Base-by-base conservation (phyloP, 2,113 vertebrate genomes). In the Malaclemys terrapin region DNA sequence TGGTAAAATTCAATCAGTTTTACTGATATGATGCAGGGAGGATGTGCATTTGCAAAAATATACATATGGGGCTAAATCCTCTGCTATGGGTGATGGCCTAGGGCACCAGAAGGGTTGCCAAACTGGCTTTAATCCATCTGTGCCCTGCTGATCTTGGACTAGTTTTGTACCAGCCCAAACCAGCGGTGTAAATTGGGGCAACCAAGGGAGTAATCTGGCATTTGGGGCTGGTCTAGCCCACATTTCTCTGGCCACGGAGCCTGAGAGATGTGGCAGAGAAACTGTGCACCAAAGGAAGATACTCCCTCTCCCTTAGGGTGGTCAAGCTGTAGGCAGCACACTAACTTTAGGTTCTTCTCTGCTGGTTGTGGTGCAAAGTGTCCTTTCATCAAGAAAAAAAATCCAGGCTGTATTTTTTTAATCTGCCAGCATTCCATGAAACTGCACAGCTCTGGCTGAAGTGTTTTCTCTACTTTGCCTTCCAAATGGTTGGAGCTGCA, bases 261-360 rank as follows among this genome's bases (percentile, higher is more conserved):
- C 12, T 7, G 11, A 78, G 42, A 24, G 11, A 25, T 78, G 42
- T 14, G 42, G 42, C 24, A 78, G 22, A 25, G 75, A 27, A 78
- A 13, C 75, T 47, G 42, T 27, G 12, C n/a, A 38, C 65, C 35
- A 38, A 9, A 17, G 16, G 35, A 65, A 62, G 27, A 35, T 65
- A n/a, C 16, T 16, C 31, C 62, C 2, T 65, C 4, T 6, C 31
- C 16, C 14, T 1, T 2, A 65, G 4, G 31, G 31, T 35, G 31
- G 31, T 65, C 31, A n/a, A 20, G 17, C 35, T n/a, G 16, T 35
- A 69, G 16, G 31, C 62, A n/a, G 35, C 62, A 17, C 17, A 9
- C 65, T 72, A 72, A 38, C n/a, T 38, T 38, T 20, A 72, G n/a
- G 19, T 17, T 19, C 35, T 5, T 69, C 16, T 8, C 16, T 69